These are phyloP conservation scores for Tubulanus polymorphus DNA, from an alignment of 2,888 invertebrate genomes.

Conservation along the genomic window DNA sequence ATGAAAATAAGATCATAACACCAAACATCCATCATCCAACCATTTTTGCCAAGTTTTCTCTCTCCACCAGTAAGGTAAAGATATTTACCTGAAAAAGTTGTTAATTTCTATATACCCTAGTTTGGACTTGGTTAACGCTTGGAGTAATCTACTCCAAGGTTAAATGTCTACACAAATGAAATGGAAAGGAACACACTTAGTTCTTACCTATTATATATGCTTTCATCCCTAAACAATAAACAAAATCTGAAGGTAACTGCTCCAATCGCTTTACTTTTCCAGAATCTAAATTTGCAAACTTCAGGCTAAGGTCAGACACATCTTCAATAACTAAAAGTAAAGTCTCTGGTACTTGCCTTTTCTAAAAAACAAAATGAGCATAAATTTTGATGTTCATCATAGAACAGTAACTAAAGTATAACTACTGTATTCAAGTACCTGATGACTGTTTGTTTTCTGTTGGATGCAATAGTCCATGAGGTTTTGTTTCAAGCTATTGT, in stretches of 20 bases:
- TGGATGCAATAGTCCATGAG: too few relatives aligned
- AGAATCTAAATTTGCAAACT: background rate
- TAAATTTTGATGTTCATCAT: too few relatives aligned
- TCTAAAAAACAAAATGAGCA: too few relatives aligned
- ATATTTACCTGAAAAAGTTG: constrained; percentile 16
- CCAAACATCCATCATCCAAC: constrained; percentile 20
- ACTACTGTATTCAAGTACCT: too few relatives aligned
- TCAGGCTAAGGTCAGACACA: background rate
- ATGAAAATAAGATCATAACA: constrained; percentile 17
- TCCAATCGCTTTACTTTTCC: background rate
- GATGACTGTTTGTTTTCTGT: too few relatives aligned
- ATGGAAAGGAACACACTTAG: too few relatives aligned
- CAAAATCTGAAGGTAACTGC: background rate
- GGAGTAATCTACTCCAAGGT: background rate
- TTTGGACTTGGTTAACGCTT: background rate
- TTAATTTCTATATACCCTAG: background rate
- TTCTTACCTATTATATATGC: too few relatives aligned
- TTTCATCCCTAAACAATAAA: too few relatives aligned
- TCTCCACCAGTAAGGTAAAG: constrained; percentile 25
- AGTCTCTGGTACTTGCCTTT: too few relatives aligned
- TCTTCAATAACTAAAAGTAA: too few relatives aligned
- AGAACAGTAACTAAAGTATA: too few relatives aligned
- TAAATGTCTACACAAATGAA: background rate
- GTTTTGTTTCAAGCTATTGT: too few relatives aligned
- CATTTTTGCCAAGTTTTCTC: constrained; percentile 11